Evolutionary conservation across 2,888 invertebrate species (phyloP), one percentile per base, ranked within the genome.

Genomic region (Tortricodes alternella): DNA sequence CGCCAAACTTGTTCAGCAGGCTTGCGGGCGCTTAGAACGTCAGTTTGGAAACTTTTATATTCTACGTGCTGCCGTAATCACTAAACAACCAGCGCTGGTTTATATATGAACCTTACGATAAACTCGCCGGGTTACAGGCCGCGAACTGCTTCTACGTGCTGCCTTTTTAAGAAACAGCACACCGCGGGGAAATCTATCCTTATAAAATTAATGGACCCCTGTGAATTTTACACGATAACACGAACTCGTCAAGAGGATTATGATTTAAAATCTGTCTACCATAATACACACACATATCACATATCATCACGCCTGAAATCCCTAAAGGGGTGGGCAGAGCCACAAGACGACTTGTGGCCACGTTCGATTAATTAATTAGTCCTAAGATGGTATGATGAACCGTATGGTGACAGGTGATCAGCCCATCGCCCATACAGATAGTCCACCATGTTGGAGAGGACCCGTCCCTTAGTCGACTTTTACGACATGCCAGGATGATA

Each of bases 1-100:
- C 66, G 59, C 53, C 49, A 63, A 72, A 70, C 63, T 70, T 71
- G 65, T 58, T 58, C 32, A 21, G 21, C 7, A 9, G 37, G 58
- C 64, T 66, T 63, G 63, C 63, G 62, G 63, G 63, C 63, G 62
- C 57, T 62, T 64, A 59, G 55, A 71, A 66, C 66, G 63, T 62
- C 61, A 61, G 64, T 66, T 66, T 44, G 19, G 59, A 61, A 61
- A 60, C 23, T 57, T 59, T 41, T 51, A 44, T 24, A 59, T 55
- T 62, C 49, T 44, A 58, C 58, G 58, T 62, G 55, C 55, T 43
- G 43, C 49, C 46, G 61, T 62, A 61, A 64, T 66, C 64, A 66
- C 62, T 46, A 46, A 59, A 46, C 58, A 56, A 50, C 53, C 48
- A n/a, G 34, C 24, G 39, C 50, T 53, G 55, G 53, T 58, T 61